Evolutionary conservation across 2,888 invertebrate species (phyloP).

Genomic region (Caenorhabditis plicata): DNA sequence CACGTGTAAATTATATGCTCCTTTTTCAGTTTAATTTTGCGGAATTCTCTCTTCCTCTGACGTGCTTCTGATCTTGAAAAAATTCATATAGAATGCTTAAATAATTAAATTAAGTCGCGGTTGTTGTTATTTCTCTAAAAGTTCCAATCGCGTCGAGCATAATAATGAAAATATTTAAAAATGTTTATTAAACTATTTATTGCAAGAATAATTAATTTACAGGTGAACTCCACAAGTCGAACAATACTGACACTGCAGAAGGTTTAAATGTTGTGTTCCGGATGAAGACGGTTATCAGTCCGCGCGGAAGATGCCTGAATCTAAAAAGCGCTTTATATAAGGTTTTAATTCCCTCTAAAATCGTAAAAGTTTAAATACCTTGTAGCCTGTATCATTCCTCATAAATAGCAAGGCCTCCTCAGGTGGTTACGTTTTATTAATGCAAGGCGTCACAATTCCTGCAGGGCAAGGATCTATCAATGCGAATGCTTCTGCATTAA

Average conservation of each 20-base stretch:
- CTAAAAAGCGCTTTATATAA: slow-evolving; percentile 92
- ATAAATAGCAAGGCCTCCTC: slow-evolving; percentile 41
- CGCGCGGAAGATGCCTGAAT: slow-evolving; percentile 88
- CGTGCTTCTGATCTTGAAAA: too few relatives aligned
- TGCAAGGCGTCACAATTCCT: slow-evolving; percentile 54
- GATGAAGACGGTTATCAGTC: slow-evolving; percentile 89
- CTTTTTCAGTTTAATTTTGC: too few relatives aligned
- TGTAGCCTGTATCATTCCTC: slow-evolving; percentile 48
- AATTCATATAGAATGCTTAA: too few relatives aligned
- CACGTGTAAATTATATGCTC: too few relatives aligned
- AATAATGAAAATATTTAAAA: too few relatives aligned
- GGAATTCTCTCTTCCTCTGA: too few relatives aligned
- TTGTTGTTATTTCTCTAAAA: too few relatives aligned
- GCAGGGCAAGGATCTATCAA: slow-evolving; percentile 56
- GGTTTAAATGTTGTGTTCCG: slow-evolving; percentile 73
- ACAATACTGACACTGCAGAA: slow-evolving; percentile 1
- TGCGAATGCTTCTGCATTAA: slow-evolving; percentile 39
- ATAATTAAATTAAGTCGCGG: too few relatives aligned
- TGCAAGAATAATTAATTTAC: background rate
- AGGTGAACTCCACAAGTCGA: slow-evolving; percentile 12
- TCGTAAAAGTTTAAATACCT: background rate
- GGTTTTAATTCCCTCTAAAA: slow-evolving; percentile 70
- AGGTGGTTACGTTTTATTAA: slow-evolving; percentile 44
- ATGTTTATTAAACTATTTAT: too few relatives aligned
- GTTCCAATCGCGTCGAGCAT: too few relatives aligned